Evolutionary conservation across 2,113 vertebrate species (phyloP).

Genomic region (Nestor notabilis): DNA sequence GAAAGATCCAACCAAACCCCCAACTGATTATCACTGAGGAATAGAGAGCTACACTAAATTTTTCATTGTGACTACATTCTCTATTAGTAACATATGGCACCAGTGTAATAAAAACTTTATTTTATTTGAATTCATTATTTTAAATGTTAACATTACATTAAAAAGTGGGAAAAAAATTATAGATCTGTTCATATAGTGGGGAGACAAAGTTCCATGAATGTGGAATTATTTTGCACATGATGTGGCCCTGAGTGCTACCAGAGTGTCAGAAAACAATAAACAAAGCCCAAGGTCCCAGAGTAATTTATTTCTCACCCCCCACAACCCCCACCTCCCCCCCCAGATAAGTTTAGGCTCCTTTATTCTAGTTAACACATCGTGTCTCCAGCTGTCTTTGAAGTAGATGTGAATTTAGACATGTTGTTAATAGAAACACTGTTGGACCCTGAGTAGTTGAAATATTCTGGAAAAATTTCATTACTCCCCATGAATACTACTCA

Average conservation of each 20-base stretch:
- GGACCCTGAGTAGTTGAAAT: neutral
- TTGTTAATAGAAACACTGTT: neutral
- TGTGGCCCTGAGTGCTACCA: neutral
- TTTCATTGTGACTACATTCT: neutral
- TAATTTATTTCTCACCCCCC: neutral
- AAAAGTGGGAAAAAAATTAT: neutral
- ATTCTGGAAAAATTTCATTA: neutral
- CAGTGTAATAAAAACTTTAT: neutral
- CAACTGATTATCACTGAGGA: neutral
- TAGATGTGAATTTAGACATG: neutral
- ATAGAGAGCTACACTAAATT: neutral
- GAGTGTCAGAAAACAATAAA: neutral
- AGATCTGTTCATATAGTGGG: neutral
- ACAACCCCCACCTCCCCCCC: too few relatives aligned
- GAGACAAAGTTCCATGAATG: neutral
- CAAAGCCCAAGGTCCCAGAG: neutral
- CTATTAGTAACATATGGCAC: neutral
- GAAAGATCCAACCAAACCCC: neutral
- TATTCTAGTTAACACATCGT: neutral
- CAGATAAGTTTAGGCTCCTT: neutral
- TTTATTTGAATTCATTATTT: neutral
- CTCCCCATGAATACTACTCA: neutral
- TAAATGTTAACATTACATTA: neutral
- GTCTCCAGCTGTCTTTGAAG: neutral
- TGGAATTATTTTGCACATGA: accelerated